These are phyloP conservation scores for Dryococelus australis DNA, from an alignment of 2,888 invertebrate species.

Conservation along the genomic window DNA sequence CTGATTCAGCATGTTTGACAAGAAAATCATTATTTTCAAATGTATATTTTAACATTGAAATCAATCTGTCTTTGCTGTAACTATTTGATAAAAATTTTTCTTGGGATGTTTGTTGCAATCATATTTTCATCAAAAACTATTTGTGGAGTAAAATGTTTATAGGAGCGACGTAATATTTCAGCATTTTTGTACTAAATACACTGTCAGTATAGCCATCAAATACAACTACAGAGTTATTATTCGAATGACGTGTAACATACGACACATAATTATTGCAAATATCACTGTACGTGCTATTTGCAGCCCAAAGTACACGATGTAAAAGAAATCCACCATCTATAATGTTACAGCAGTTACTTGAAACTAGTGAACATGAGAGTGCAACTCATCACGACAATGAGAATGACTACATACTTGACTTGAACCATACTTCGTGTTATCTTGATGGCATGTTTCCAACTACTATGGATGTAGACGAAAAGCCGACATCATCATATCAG, in stretches of 20 bases:
- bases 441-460: too few species aligned
- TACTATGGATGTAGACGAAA: too few species aligned
- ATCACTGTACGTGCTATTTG: background rate
- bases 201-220: too few species aligned
- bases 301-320: background rate
- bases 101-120: background rate
- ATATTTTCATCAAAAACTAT: background rate
- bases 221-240: background rate
- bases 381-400: too few species aligned
- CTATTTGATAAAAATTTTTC: background rate
- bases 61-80: background rate
- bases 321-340: conserved; percentile 17
- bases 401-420: too few species aligned
- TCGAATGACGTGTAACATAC: background rate
- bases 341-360: background rate
- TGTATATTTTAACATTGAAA: background rate
- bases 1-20: too few species aligned
- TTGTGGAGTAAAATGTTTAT: background rate
- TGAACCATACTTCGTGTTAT: too few species aligned
- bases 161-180: background rate
- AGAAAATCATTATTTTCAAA: too few species aligned
- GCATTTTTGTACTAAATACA: background rate
- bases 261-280: background rate
- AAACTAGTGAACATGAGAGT: background rate
- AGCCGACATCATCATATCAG: too few species aligned